Conservation (phyloP, 2,797 vertebrate species). For the Sebastes melanostomus region DNA sequence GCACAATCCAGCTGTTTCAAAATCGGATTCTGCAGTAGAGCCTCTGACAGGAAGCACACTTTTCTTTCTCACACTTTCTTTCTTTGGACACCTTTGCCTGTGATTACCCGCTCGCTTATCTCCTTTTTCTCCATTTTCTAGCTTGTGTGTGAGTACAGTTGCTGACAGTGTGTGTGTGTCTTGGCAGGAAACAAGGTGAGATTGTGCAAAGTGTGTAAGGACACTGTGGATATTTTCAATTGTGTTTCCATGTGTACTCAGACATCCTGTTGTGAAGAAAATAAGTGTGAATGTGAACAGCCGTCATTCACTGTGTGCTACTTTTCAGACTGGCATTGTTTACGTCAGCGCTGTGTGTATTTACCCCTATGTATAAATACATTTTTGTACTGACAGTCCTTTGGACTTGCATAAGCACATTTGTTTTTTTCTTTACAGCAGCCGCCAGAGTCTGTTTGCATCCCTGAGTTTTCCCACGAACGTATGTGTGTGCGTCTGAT, state of each 20-base stretch:
- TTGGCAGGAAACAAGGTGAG: constrained; percentile 47
- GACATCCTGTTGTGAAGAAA: constrained; percentile 67
- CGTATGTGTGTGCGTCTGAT: constrained; percentile 15
- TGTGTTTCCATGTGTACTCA: constrained; percentile 59
- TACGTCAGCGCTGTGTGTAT: constrained; percentile 10
- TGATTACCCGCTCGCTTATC: constrained; percentile 6
- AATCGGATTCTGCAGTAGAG: constrained; percentile 3
- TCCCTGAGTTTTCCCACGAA: constrained; percentile 29
- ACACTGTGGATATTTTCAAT: constrained; percentile 33
- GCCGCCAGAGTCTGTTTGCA: constrained; percentile 40
- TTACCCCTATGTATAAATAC: constrained; percentile 4
- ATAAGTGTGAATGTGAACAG: constrained; percentile 66
- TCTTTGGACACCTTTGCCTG: not conserved
- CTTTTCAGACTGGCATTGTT: constrained; percentile 37
- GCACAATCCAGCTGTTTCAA: not conserved
- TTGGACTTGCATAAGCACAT: constrained; percentile 28
- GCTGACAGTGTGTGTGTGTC: constrained; percentile 10
- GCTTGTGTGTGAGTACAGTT: constrained; percentile 22
- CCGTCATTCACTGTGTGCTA: constrained; percentile 51
- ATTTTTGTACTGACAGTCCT: constrained; percentile 28
- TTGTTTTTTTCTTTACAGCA: constrained; percentile 20
- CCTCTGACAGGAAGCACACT: not conserved
- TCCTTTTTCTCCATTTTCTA: not conserved
- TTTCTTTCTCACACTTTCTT: constrained; percentile 1
- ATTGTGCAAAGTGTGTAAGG: constrained; percentile 36